Evolutionary conservation across 2,888 invertebrate species (phyloP), one percentile per base, ranked within the genome.

Genomic region (Bruchidius siliquastri): DNA sequence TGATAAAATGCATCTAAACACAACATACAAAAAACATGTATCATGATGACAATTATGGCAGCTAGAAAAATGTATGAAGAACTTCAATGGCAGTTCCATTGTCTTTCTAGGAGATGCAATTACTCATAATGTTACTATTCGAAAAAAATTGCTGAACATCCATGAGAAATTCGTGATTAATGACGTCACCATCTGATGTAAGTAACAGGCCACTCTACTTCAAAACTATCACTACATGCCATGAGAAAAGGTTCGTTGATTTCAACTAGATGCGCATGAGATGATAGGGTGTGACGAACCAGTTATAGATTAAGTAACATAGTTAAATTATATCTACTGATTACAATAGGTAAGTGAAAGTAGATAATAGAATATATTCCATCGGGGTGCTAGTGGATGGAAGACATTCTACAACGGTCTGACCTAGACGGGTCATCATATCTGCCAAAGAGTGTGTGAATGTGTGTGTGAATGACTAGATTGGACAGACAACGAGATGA

Each of bases 221-320:
- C 73, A 76, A 75, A 75, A 75, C 73, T 74, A 75, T 71, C 71
- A 76, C 74, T 75, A 73, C 76, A 74, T 77, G 73, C 73, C 76
- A 74, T 73, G 73, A 77, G 49, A 74, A 73, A 66, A 76, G 78
- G 77, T 79, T 79, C 77, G 78, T 78, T 76, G 76, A 76, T 76
- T 49, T 49, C 72, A 74, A 77, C 77, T 84, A 85, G 82, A 85
- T 83, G 84, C 84, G 84, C 83, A 70, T 83, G 82, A 84, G 83
- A 84, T 82, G 82, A 84, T 82, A 84, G 81, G 84, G 83, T 81
- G 83, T 84, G 84, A 85, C 82, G 82, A 84, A 85, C 84, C 83
- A 83, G 83, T 83, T 76, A 80, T 78, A 78, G 74, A 75, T 76
- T 72, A 76, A 76, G 75, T 79, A 80, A 80, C 77, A 78, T 81